Percentiles rank a stretch among this genome's conserved stretches.
Conservation (phyloP, 2,113 vertebrate genomes). For the Eptatretus burgeri region DNA sequence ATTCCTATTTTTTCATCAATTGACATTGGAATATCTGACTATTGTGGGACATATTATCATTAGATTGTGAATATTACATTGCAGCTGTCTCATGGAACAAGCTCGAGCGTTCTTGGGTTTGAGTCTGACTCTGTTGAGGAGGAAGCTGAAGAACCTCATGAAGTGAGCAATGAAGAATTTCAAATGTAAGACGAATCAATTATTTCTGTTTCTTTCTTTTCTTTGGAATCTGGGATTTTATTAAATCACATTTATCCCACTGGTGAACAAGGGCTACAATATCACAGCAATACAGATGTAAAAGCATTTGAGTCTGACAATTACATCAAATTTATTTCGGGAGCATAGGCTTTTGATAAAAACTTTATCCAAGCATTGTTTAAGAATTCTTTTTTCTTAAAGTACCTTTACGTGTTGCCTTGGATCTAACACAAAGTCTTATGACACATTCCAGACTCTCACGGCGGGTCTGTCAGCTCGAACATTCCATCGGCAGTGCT, state of each 20-base stretch:
- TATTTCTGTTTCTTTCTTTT: too few species aligned
- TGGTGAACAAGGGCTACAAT: too few species aligned
- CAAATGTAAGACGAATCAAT: too few species aligned
- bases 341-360: background rate
- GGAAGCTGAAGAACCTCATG: too few species aligned
- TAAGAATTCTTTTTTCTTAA: background rate
- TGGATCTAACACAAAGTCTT: background rate
- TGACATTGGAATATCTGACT: background rate
- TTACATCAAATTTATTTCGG: background rate
- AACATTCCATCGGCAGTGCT: slow-evolving; percentile 2
- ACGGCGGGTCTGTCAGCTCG: background rate
- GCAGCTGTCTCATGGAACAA: too few species aligned
- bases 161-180: too few species aligned
- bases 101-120: too few species aligned
- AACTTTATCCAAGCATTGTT: background rate
- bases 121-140: too few species aligned
- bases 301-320: background rate
- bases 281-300: background rate
- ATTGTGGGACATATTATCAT: background rate
- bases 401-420: background rate
- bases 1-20: background rate
- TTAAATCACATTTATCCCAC: too few species aligned
- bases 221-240: too few species aligned
- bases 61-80: too few species aligned
- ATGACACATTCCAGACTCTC: background rate